Conservation (phyloP, 2,113 vertebrate species). For the Passerina amoena region DNA sequence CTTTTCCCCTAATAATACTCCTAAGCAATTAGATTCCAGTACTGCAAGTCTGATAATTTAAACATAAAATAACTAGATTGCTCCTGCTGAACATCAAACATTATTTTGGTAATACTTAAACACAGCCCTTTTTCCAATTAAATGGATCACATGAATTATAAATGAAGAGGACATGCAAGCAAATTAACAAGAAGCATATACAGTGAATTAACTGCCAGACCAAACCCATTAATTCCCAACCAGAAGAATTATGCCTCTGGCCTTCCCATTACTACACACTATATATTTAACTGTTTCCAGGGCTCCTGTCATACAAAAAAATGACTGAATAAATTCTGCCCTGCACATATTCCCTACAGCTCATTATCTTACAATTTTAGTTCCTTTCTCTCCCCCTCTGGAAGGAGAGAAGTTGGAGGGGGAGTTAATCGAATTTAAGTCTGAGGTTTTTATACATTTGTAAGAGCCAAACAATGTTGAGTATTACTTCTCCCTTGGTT, state of each 20-base stretch:
- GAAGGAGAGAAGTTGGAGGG: background rate
- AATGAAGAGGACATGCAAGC: background rate
- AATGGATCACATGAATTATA: background rate
- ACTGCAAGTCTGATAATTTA: background rate
- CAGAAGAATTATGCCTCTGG: background rate
- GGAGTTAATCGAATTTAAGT: background rate
- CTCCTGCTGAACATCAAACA: background rate
- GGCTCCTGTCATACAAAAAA: background rate
- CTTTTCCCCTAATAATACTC: background rate
- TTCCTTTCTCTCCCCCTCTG: background rate
- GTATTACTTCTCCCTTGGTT: background rate
- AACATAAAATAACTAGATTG: background rate
- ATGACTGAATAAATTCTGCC: background rate
- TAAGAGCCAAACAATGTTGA: background rate
- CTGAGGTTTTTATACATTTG: background rate
- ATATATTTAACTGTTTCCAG: background rate
- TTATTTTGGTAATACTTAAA: background rate
- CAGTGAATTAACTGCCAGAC: background rate
- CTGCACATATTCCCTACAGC: background rate
- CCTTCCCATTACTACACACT: background rate
- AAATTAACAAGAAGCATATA: background rate
- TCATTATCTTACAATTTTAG: background rate
- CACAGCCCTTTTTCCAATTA: background rate
- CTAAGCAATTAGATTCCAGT: background rate
- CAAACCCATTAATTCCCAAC: background rate